Evolutionary conservation across 2,888 invertebrate genomes (phyloP).

Genomic region (Temnothorax unifasciatus): DNA sequence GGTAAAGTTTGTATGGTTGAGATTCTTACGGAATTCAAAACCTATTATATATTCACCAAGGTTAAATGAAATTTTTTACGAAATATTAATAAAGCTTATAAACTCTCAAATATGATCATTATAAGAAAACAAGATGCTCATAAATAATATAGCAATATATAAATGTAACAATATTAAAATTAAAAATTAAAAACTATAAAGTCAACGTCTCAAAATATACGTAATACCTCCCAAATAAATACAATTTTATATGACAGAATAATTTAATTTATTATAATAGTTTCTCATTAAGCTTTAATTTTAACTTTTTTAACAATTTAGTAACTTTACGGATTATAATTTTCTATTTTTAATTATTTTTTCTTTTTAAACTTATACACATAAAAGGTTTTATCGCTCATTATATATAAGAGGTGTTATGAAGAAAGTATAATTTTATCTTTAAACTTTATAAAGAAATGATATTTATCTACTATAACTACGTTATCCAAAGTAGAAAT

Average conservation of each 20-base stretch:
- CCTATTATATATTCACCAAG: slow-evolving; percentile 11
- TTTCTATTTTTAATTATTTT: background rate
- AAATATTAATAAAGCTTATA: slow-evolving; percentile 28
- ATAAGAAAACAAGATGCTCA: background rate
- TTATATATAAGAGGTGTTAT: background rate
- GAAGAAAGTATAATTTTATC: background rate
- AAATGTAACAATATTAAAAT: background rate
- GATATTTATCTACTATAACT: background rate
- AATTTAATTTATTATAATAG: background rate
- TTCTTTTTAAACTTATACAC: background rate
- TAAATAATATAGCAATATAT: background rate
- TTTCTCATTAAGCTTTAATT: background rate
- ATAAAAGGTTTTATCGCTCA: background rate
- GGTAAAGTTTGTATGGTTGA: slow-evolving; percentile 30
- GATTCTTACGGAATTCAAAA: slow-evolving; percentile 21
- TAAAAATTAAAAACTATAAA: background rate
- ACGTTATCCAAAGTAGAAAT: slow-evolving; percentile 8
- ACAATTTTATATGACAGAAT: background rate
- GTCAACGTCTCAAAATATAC: background rate
- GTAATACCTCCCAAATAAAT: background rate
- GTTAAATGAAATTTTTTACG: slow-evolving; percentile 21
- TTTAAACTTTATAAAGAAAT: background rate
- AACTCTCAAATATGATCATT: background rate
- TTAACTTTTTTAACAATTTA: background rate
- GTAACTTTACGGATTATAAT: background rate